These are phyloP conservation scores for Acanthis flammea DNA, from an alignment of 2,797 vertebrate genomes.

Conservation along the genomic window DNA sequence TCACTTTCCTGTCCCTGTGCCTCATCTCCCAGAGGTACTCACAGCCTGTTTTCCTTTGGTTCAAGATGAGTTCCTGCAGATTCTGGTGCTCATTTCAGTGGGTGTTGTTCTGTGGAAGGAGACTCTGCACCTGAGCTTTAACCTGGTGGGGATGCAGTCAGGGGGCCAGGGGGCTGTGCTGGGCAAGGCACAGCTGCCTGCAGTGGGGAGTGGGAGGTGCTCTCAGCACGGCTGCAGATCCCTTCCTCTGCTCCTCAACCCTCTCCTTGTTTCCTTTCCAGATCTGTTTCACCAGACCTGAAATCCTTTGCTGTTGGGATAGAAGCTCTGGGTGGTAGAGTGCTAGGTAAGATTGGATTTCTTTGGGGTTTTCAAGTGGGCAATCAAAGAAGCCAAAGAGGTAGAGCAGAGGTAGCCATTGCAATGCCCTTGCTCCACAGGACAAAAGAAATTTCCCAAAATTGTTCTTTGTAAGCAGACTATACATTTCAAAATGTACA, in stretches of 20 bases:
- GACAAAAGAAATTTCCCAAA: not conserved
- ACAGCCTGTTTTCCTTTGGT: not conserved
- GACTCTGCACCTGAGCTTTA: not conserved
- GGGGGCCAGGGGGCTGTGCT: not conserved
- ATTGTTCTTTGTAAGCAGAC: not conserved
- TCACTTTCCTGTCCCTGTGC: not conserved
- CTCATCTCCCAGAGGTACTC: not conserved
- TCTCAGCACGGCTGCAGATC: not conserved
- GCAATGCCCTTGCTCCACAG: not conserved
- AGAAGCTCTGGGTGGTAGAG: conserved; percentile 64
- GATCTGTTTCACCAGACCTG: conserved; percentile 64
- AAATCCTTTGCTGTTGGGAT: conserved; percentile 71
- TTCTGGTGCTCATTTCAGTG: not conserved
- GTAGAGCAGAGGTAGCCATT: not conserved
- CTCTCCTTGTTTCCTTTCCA: not conserved
- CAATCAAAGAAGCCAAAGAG: not conserved
- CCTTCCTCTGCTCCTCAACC: not conserved
- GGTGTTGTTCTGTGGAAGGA: not conserved
- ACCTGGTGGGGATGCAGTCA: not conserved
- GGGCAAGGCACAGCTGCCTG: not conserved
- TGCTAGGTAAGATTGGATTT: conserved; percentile 49
- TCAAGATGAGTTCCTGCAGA: not conserved
- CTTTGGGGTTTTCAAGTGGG: not conserved
- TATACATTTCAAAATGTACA: not conserved
- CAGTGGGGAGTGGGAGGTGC: rapidly evolving